Conservation (phyloP, 1,140 invertebrate species). For the Lepidurus couesii region DNA sequence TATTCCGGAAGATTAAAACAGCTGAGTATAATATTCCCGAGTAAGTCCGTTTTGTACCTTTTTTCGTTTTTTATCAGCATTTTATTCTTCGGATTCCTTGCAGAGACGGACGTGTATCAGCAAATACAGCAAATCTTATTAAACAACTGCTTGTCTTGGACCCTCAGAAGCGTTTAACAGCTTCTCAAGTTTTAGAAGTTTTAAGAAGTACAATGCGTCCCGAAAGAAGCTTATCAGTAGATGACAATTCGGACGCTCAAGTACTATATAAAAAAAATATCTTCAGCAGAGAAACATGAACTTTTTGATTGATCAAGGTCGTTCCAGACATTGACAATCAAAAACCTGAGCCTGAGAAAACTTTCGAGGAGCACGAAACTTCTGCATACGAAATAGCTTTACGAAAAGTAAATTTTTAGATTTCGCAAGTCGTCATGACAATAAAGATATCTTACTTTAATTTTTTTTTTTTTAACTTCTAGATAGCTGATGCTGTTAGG, state of each 20-base stretch:
- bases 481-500: not conserved
- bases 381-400: not conserved
- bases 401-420: not conserved
- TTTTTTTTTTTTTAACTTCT: not conserved
- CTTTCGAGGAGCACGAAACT: not conserved
- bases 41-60: not conserved
- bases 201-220: not conserved
- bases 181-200: not conserved
- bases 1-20: constrained; percentile 53
- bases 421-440: too few relatives aligned
- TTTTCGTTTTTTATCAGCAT: not conserved
- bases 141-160: not conserved
- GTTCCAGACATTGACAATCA: not conserved
- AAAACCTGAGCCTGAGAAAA: not conserved
- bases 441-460: too few relatives aligned
- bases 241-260: not conserved
- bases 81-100: not conserved
- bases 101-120: not conserved
- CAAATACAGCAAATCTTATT: not conserved
- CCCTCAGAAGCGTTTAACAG: not conserved
- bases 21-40: not conserved
- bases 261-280: not conserved
- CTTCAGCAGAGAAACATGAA: not conserved
- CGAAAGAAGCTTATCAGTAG: not conserved
- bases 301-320: not conserved